Conservation (phyloP, 1,140 invertebrate species). For the Drosophila parvula region DNA sequence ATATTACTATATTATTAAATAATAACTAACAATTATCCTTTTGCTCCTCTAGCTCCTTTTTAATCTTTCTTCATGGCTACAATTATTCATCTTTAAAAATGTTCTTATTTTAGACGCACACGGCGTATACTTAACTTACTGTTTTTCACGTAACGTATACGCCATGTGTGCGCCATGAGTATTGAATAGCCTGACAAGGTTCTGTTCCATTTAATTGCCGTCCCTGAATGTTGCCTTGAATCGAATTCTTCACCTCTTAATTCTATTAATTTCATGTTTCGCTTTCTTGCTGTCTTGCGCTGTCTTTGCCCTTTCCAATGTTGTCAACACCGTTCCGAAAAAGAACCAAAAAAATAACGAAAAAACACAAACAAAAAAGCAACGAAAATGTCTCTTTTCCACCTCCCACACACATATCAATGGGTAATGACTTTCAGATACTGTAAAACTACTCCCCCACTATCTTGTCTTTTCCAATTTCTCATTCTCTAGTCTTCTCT, state of each 20-base stretch:
- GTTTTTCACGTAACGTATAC: slow-evolving; percentile 1
- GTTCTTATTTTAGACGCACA: background rate
- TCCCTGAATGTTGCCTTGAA: slow-evolving; percentile 70
- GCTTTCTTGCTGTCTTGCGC: slow-evolving; percentile 46
- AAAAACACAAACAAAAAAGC: slow-evolving; percentile 7
- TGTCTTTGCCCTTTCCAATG: slow-evolving; percentile 60
- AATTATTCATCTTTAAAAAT: background rate
- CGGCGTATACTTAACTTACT: background rate
- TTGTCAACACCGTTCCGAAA: slow-evolving; percentile 47
- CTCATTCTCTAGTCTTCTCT: slow-evolving; percentile 18
- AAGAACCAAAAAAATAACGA: slow-evolving; percentile 15
- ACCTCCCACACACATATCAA: slow-evolving; percentile 11
- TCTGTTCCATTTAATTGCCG: slow-evolving; percentile 54
- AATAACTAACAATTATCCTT: background rate
- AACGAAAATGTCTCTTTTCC: slow-evolving; percentile 26
- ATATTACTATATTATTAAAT: background rate
- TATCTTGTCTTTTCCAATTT: slow-evolving; percentile 7
- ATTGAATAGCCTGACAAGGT: slow-evolving; percentile 45
- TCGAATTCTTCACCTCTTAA: slow-evolving; percentile 62
- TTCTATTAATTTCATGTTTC: slow-evolving; percentile 74
- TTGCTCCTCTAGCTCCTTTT: background rate
- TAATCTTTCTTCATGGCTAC: background rate
- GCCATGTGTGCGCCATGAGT: background rate
- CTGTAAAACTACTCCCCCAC: slow-evolving; percentile 21
- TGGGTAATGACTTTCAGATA: slow-evolving; percentile 75